A percentile compares a stretch with the other conserved stretches of the same genome.
Conservation (phyloP, 2,113 vertebrate genomes). For the Pleuronectes platessa region DNA sequence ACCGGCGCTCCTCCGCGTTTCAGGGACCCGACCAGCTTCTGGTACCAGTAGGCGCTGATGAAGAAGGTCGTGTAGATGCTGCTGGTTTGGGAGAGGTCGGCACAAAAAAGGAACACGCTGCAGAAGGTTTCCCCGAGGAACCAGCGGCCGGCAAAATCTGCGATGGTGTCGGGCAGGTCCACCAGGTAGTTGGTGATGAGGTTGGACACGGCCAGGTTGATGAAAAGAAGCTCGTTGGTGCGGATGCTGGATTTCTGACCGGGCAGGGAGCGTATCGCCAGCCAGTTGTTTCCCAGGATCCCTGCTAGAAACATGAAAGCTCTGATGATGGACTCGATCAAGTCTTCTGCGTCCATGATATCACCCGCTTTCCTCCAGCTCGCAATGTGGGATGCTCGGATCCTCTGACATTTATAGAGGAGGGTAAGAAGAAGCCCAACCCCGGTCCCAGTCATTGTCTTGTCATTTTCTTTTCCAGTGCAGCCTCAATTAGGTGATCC, state of each 20-base stretch:
- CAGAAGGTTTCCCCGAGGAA: conserved; percentile 76
- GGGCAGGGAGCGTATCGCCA: conserved; percentile 73
- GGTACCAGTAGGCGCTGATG: conserved; percentile 83
- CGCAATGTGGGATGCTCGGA: not conserved
- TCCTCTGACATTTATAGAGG: conserved; percentile 36
- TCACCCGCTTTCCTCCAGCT: too few relatives aligned
- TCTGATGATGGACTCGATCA: conserved; percentile 70
- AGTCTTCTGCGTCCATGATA: conserved; percentile 55
- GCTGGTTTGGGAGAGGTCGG: conserved; percentile 81
- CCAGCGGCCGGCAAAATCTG: conserved; percentile 71
- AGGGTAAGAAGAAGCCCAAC: conserved; percentile 27
- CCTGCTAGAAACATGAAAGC: conserved; percentile 75
- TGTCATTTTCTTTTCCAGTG: not conserved
- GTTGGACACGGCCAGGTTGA: conserved; percentile 83
- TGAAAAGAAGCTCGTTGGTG: conserved; percentile 79
- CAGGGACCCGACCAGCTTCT: conserved; percentile 82
- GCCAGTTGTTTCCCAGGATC: conserved; percentile 81
- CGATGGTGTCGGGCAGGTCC: conserved; percentile 78
- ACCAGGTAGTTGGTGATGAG: conserved; percentile 84
- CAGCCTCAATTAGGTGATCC: conserved; percentile 8
- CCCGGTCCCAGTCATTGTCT: conserved; percentile 3
- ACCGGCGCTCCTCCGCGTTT: conserved; percentile 71
- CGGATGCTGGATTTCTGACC: conserved; percentile 52
- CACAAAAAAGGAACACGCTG: conserved; percentile 70
- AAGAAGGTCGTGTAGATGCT: conserved; percentile 83